Conservation (phyloP, 2,113 vertebrate species). For the Prochilodus magdalenae region DNA sequence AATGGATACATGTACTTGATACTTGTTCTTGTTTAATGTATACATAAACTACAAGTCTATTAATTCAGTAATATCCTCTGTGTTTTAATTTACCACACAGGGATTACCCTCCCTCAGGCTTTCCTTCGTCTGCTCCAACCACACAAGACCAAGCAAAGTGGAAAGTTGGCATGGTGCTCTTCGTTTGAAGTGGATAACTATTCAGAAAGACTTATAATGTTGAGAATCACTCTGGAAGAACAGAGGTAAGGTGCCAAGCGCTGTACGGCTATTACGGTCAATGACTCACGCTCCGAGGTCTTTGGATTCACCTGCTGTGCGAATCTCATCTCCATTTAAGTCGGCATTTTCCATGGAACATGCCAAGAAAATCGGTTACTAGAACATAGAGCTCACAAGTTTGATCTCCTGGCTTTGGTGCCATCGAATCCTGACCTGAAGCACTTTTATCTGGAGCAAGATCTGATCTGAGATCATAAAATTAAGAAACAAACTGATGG, state of each 20-base stretch:
- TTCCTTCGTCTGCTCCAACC: not conserved
- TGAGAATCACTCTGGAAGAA: not conserved
- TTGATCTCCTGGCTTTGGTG: not conserved
- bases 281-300: not conserved
- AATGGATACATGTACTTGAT: not conserved
- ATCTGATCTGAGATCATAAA: not conserved
- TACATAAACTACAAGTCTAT: not conserved
- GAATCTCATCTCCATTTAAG: not conserved
- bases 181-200: constrained; percentile 7
- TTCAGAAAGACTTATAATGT: constrained; percentile 5
- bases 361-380: not conserved
- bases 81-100: not conserved
- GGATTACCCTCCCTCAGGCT: constrained; percentile 9
- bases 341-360: not conserved
- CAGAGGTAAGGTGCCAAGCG: not conserved
- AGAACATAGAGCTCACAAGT: not conserved
- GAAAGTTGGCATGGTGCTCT: not conserved
- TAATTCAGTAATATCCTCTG: not conserved
- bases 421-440: not conserved
- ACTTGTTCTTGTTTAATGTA: constrained; percentile 6
- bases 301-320: not conserved
- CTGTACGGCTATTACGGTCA: not conserved
- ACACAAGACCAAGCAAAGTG: constrained; percentile 5
- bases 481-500: no score
- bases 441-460: not conserved